Evolutionary conservation across 2,888 invertebrate species (phyloP).

Genomic region (Caenorhabditis uteleia): DNA sequence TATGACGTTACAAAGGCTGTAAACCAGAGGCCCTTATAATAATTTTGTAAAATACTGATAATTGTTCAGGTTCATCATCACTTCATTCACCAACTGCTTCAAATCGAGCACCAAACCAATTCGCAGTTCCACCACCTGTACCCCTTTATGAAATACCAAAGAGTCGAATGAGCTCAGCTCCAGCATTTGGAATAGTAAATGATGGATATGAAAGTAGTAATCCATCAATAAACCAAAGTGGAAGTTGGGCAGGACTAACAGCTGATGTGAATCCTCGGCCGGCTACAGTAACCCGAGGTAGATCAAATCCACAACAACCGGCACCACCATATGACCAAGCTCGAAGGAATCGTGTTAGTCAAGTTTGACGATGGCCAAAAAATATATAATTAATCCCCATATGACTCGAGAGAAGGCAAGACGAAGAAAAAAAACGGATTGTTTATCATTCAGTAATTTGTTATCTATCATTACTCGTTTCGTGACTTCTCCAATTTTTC

Average conservation of each 20-base stretch:
- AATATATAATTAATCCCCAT: no score
- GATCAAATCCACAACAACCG: not conserved
- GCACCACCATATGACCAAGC: slow-evolving; percentile 14
- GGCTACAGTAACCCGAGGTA: slow-evolving; percentile 2
- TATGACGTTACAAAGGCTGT: slow-evolving; percentile 32
- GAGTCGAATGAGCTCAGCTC: slow-evolving; percentile 18
- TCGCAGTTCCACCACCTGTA: slow-evolving; percentile 9
- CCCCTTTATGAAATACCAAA: slow-evolving; percentile 3
- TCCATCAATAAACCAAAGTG: slow-evolving; percentile 22
- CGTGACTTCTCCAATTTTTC: no score
- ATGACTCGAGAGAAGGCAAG: no score
- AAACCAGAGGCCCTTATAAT: slow-evolving; percentile 29
- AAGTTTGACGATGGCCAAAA: no score
- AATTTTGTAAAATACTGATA: not conserved
- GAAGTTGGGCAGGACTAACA: slow-evolving; percentile 21
- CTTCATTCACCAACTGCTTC: slow-evolving; percentile 23
- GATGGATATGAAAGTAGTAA: slow-evolving; percentile 29
- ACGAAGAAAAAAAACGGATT: no score
- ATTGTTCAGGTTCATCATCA: slow-evolving; percentile 10
- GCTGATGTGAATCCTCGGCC: slow-evolving; percentile 15
- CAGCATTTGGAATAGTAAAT: slow-evolving; percentile 22
- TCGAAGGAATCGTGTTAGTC: slow-evolving; percentile 29
- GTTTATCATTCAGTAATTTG: no score
- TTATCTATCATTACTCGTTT: no score
- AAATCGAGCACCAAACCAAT: slow-evolving; percentile 7